Conservation (phyloP, 2,888 invertebrate species). For the Plagodis pulveraria region DNA sequence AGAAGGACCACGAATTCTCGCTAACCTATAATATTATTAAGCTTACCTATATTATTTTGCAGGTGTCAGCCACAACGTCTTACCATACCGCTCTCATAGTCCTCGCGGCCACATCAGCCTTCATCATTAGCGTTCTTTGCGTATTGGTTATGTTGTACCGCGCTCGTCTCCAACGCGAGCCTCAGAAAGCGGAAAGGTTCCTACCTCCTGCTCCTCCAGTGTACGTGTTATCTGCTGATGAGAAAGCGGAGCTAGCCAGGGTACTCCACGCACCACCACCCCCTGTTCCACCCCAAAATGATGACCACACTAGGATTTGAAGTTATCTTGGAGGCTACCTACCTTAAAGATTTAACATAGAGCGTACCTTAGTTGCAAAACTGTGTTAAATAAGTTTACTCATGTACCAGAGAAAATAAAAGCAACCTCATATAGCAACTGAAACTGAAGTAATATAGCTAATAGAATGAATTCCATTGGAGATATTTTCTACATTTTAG, state of each 20-base stretch:
- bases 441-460: too few relatives aligned
- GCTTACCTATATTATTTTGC: constrained; percentile 22
- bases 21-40: too few relatives aligned
- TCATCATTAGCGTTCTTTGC: constrained; percentile 91
- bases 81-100: constrained; percentile 92
- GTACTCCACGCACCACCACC: constrained; percentile 70
- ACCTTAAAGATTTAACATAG: background rate
- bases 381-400: too few relatives aligned
- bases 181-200: constrained; percentile 84
- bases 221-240: constrained; percentile 88
- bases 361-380: background rate
- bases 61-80: constrained; percentile 87
- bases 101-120: constrained; percentile 91
- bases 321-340: background rate
- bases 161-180: constrained; percentile 78
- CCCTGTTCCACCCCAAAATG: constrained; percentile 55
- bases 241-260: constrained; percentile 83
- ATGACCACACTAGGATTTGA: constrained; percentile 60
- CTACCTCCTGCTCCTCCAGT: constrained; percentile 87
- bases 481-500: too few relatives aligned
- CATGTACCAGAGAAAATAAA: too few relatives aligned
- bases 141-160: constrained; percentile 91
- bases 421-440: too few relatives aligned
- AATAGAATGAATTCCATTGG: too few relatives aligned
- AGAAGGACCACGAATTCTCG: too few relatives aligned